These are phyloP conservation scores for Pyrrhosoma nymphula DNA, from an alignment of 2,888 invertebrate species.

Conservation along the genomic window DNA sequence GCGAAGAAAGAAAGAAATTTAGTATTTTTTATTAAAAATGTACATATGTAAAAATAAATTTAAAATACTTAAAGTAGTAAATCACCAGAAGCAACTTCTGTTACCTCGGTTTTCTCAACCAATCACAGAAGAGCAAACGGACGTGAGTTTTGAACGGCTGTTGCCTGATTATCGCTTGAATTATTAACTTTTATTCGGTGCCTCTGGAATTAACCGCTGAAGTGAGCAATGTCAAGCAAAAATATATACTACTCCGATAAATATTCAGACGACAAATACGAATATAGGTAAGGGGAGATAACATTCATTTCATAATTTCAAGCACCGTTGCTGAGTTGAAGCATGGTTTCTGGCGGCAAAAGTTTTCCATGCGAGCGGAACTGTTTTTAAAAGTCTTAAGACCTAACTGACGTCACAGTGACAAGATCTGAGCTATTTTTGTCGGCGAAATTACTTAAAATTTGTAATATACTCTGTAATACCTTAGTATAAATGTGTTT, in stretches of 20 bases:
- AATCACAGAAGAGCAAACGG: constrained; percentile 24
- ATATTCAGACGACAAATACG: constrained; percentile 93
- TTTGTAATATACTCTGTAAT: neutral
- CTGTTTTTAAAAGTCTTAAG: neutral
- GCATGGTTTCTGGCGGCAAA: constrained; percentile 63
- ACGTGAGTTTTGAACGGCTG: constrained; percentile 37
- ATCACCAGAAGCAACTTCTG: neutral
- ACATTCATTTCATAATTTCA: neutral
- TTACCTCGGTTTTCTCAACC: neutral
- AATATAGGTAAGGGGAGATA: constrained; percentile 88
- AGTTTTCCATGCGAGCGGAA: neutral
- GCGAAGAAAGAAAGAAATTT: too few relatives aligned
- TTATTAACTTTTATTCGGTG: neutral
- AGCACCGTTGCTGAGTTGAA: neutral
- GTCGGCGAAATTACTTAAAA: neutral
- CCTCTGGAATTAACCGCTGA: neutral
- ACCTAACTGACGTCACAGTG: neutral
- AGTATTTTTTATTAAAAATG: too few relatives aligned
- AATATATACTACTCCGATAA: constrained; percentile 96
- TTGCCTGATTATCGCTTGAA: neutral
- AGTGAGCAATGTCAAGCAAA: constrained; percentile 76
- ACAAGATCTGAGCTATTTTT: neutral
- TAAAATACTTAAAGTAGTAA: neutral
- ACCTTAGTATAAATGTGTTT: neutral
- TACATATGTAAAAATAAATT: too few relatives aligned